A percentile compares a stretch with the other conserved stretches of the same genome.
Evolutionary conservation across 2,888 invertebrate genomes (phyloP).

Genomic region (Pocota personata): DNA sequence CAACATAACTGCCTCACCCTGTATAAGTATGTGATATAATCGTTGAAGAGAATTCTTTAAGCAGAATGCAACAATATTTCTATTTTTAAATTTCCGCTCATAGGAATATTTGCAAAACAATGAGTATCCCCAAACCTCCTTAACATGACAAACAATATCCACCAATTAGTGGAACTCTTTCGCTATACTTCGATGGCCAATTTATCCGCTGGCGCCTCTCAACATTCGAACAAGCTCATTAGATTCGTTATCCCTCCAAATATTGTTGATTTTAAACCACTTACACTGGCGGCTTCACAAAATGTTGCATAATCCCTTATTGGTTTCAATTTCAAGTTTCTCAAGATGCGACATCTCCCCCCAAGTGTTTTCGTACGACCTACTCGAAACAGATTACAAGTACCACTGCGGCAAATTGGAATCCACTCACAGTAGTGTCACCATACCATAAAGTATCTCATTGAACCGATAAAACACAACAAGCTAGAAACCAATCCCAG

Average conservation of each 20-base stretch:
- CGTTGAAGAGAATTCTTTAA: no score
- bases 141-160: not conserved
- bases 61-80: no score
- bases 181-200: not conserved
- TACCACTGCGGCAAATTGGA: not conserved
- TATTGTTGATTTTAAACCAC: no score
- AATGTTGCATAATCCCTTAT: constrained; percentile 17
- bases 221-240: not conserved
- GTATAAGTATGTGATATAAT: no score
- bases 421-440: not conserved
- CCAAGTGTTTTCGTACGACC: not conserved
- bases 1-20: no score
- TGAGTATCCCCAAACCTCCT: no score
- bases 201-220: not conserved
- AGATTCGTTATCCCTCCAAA: not conserved
- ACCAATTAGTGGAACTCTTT: not conserved
- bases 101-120: no score
- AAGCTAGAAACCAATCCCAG: not conserved
- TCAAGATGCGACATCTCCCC: not conserved
- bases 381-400: constrained; percentile 1
- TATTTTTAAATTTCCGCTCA: no score
- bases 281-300: not conserved
- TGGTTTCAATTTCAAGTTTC: not conserved
- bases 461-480: constrained; percentile 7
- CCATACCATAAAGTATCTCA: constrained; percentile 3